These are phyloP conservation scores for Lordiphosa collinella DNA, from an alignment of 1,140 invertebrate species.

Conservation along the genomic window DNA sequence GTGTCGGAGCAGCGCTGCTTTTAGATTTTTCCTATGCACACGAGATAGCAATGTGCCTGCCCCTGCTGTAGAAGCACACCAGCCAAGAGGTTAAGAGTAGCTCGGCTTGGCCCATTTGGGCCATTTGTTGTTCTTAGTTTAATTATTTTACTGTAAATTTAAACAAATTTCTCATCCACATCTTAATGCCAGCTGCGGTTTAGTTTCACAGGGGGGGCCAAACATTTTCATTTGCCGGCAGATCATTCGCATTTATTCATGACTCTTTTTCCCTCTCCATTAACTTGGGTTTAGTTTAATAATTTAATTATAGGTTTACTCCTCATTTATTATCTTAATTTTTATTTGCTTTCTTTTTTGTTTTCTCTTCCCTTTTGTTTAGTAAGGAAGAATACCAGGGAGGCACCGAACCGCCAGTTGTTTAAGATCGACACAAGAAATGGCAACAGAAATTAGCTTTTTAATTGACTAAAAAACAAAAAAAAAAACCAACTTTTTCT, in stretches of 20 bases:
- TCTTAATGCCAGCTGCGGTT: no score
- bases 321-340: conserved; percentile 17
- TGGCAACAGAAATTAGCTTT: conserved; percentile 59
- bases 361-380: conserved; percentile 17
- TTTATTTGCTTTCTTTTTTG: conserved; percentile 9
- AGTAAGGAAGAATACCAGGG: conserved; percentile 53
- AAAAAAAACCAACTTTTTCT: conserved; percentile 42
- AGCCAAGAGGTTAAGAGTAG: no score
- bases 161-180: no score
- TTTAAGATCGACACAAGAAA: conserved; percentile 42
- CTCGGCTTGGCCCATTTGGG: no score
- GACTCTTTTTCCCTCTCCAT: not conserved
- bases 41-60: no score
- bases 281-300: not conserved
- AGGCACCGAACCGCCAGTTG: conserved; percentile 72
- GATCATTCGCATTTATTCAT: not conserved
- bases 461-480: conserved; percentile 50
- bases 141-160: no score
- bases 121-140: no score
- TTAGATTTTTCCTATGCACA: no score
- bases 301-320: conserved; percentile 10
- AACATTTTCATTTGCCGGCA: no score
- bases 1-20: no score
- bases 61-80: no score
- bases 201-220: no score